Evolutionary conservation across 2,888 invertebrate genomes (phyloP).

Genomic region (Brenthis daphne): DNA sequence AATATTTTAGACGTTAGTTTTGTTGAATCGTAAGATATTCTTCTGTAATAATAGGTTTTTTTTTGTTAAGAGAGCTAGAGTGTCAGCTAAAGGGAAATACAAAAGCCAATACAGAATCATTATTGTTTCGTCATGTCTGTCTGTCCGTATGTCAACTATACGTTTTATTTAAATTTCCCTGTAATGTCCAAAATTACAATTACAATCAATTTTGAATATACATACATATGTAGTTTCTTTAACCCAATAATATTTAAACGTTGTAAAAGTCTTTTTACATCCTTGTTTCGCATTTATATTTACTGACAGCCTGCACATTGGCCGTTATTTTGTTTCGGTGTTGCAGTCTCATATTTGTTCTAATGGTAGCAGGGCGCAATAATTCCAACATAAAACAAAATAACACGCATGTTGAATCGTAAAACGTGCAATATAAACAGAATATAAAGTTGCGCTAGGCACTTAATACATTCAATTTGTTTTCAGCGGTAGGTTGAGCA

Average conservation of each 20-base stretch:
- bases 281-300: slow-evolving; percentile 15
- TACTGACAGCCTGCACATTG: slow-evolving; percentile 36
- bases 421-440: slow-evolving; percentile 59
- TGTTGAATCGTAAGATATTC: slow-evolving; percentile 47
- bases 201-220: no score
- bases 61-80: slow-evolving; percentile 33
- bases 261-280: no score
- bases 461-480: slow-evolving; percentile 72
- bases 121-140: no score
- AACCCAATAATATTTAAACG: no score
- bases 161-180: no score
- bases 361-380: slow-evolving; percentile 44
- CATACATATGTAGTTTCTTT: no score
- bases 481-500: slow-evolving; percentile 53
- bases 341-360: slow-evolving; percentile 39
- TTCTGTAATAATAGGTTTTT: slow-evolving; percentile 39
- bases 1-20: slow-evolving; percentile 61
- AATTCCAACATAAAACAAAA: slow-evolving; percentile 62
- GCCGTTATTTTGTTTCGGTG: slow-evolving; percentile 38
- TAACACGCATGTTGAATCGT: slow-evolving; percentile 63
- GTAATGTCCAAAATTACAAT: no score
- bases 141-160: no score
- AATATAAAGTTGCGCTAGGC: slow-evolving; percentile 55
- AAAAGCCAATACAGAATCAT: no score
- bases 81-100: no score